phyloP scores from a whole-genome alignment of 2,113 vertebrate genomes.

The Myodes glareolus region DNA sequence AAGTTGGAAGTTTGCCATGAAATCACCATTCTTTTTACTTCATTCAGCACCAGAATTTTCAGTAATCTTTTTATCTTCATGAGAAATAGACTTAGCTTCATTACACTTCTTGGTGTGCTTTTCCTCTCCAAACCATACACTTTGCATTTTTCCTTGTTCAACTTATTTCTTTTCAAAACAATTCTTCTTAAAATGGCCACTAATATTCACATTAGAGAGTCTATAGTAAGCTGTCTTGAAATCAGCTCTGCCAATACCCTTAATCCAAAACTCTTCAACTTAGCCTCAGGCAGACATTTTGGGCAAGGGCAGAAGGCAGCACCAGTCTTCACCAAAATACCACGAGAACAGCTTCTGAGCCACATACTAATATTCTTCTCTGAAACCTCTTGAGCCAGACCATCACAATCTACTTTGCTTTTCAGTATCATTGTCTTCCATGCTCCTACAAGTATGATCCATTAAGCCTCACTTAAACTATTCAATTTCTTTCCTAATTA shows the following conservation, averaged over 20 bases:
- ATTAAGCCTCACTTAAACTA: not conserved
- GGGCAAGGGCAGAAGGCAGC: not conserved
- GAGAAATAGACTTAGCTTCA: not conserved
- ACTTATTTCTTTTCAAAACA: too few species aligned
- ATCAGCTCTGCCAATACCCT: not conserved
- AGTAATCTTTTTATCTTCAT: not conserved
- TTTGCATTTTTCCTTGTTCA: too few species aligned
- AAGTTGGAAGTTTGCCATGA: not conserved
- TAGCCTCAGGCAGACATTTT: not conserved
- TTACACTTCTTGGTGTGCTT: not conserved
- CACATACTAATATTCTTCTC: not conserved
- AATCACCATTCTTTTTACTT: not conserved
- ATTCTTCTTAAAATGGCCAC: too few species aligned
- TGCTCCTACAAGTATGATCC: not conserved
- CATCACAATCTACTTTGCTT: not conserved
- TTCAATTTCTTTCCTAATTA: not conserved
- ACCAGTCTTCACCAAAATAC: not conserved
- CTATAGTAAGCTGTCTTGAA: not conserved
- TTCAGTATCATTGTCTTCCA: not conserved
- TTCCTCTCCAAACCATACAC: not conserved
- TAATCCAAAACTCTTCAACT: not conserved
- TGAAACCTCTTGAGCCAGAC: not conserved
- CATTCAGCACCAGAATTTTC: not conserved
- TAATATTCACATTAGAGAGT: too few species aligned
- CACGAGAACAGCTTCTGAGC: too few species aligned